These are phyloP conservation scores for Echiichthys vipera DNA, from an alignment of 2,797 vertebrate genomes.

Conservation along the genomic window DNA sequence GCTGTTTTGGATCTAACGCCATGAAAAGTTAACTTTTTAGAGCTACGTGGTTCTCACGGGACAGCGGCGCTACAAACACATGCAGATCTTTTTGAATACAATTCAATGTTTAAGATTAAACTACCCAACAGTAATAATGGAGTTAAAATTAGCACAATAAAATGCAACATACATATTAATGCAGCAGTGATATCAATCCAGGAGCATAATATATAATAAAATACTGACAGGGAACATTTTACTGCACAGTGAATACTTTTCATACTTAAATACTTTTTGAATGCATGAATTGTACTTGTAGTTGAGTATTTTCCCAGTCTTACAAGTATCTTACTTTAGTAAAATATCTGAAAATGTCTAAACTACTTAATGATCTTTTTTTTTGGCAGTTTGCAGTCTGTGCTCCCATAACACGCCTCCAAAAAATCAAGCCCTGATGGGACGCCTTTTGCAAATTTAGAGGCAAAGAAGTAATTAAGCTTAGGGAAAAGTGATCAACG, in stretches of 20 bases:
- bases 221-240: too few species aligned
- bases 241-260: too few species aligned
- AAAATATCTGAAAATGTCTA: too few species aligned
- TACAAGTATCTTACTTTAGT: too few species aligned
- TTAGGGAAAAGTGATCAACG: neutral
- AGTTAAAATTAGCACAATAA: too few species aligned
- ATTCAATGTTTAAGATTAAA: neutral
- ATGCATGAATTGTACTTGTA: too few species aligned
- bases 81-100: neutral
- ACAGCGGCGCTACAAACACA: neutral
- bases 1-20: too few species aligned
- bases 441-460: neutral
- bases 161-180: too few species aligned
- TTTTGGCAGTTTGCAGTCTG: neutral
- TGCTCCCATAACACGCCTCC: neutral
- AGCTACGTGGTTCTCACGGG: neutral
- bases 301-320: too few species aligned
- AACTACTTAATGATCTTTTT: neutral
- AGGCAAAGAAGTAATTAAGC: conserved; percentile 5
- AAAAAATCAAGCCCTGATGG: neutral
- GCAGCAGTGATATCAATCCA: too few species aligned
- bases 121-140: neutral
- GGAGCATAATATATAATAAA: too few species aligned
- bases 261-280: too few species aligned
- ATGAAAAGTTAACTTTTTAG: neutral